Percentiles rank a stretch among this genome's conserved stretches.
Conservation (phyloP, 2,113 vertebrate genomes). For the Antigone vipio region DNA sequence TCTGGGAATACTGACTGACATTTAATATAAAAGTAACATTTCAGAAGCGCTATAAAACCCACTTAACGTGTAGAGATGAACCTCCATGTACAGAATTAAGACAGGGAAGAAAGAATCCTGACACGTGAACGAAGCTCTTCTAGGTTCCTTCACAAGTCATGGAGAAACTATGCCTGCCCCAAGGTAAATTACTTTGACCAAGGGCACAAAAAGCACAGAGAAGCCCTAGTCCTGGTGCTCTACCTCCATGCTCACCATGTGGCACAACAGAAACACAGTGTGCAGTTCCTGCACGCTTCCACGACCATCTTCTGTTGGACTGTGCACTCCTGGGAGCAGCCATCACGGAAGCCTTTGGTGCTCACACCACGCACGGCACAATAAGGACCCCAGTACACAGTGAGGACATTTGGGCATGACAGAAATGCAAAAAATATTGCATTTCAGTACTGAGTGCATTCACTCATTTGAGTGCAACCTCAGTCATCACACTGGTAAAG, state of each 20-base stretch:
- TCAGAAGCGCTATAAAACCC: background rate
- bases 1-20: background rate
- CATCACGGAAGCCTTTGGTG: background rate
- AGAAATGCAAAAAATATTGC: background rate
- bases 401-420: background rate
- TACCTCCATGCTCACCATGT: background rate
- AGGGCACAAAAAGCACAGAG: background rate
- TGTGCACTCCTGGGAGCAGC: background rate
- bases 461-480: background rate
- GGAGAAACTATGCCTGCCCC: background rate
- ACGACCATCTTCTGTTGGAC: background rate
- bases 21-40: background rate
- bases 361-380: rapidly evolving
- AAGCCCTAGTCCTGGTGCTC: background rate
- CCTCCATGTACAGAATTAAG: background rate
- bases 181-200: background rate
- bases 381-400: background rate
- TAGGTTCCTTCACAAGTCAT: background rate
- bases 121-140: background rate
- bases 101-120: background rate
- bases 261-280: background rate
- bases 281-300: rapidly evolving
- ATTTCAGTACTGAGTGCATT: background rate
- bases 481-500: background rate
- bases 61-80: background rate